Conservation (phyloP, 2,113 vertebrate species). For the Tragelaphus imberbis region DNA sequence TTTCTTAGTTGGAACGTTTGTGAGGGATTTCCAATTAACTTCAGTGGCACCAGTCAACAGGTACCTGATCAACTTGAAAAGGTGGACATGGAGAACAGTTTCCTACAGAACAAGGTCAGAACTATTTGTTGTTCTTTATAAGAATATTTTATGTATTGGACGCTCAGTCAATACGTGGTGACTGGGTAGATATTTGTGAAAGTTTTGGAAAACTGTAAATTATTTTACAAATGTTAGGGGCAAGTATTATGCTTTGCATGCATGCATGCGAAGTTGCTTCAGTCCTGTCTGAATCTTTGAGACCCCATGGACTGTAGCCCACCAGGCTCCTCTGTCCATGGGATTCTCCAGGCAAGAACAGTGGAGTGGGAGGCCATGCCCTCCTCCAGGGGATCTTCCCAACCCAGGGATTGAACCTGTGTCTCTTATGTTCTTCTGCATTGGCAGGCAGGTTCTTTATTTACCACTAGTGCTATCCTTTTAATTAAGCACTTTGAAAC, state of each 20-base stretch:
- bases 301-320: neutral
- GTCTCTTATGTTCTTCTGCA: neutral
- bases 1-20: constrained; percentile 65
- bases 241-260: neutral
- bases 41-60: neutral
- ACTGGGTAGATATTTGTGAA: neutral
- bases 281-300: neutral
- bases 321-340: neutral
- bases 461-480: neutral
- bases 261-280: neutral
- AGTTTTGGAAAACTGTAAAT: neutral
- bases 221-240: neutral
- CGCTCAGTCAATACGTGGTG: neutral
- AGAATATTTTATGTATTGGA: neutral
- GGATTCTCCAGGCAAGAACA: neutral
- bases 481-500: constrained; percentile 21
- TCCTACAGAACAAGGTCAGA: constrained; percentile 63
- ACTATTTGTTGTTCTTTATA: neutral
- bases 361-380: neutral
- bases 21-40: constrained; percentile 53
- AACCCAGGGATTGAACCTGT: neutral
- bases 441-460: neutral
- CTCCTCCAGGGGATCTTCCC: neutral
- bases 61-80: constrained; percentile 46
- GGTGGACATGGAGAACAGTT: constrained; percentile 48